Evolutionary conservation across 2,888 invertebrate species (phyloP), one percentile per base, ranked within the genome.

Genomic region (Cinara cedri): DNA sequence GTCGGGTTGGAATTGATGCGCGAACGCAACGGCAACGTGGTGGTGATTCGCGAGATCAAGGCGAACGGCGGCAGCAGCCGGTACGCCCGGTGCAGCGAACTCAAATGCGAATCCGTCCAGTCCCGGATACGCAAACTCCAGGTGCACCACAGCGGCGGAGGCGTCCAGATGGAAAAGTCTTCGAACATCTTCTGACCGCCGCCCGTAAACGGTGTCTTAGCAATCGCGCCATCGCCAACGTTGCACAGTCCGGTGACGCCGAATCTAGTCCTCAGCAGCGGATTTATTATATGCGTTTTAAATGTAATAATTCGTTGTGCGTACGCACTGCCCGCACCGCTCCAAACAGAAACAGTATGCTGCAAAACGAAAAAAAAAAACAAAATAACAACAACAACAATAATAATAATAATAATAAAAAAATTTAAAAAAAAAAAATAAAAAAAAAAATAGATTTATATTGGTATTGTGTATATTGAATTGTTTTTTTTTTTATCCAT

Each of bases 91-190:
- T 87, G 87, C 83, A 87, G 86, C 83, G 87, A 87, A 82, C 87
- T 87, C 60, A 87, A 87, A 81, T 87, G 87, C 83, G 87, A 87
- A 81, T 87, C 87, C 34, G 86, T 87, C 3, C 86, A 87, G 83
- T 87, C 87, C 46, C 84, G 87, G 66, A 87, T 87, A 81, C 85
- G 86, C 63, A 85, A 86, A 81, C 85, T 87, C 74, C 87, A 87
- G 82, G 85, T 86, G 3, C 87, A 86, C 71, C 81, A 81, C 42
- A 81, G 81, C 11, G 71, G 72, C 70, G 80, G 62, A 54, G 81
- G 26, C 16, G 57, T 54, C 21, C 70, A 62, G 42, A 9, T 62
- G 60, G 54, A 74, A 19, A 74, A 74, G 34, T 21, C 71, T 26
- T 74, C 74, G 9, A 51, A 74, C 63, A 51, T 63, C 9, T 70